Conservation (phyloP, 1,140 invertebrate species). For the Achroia grisella region DNA sequence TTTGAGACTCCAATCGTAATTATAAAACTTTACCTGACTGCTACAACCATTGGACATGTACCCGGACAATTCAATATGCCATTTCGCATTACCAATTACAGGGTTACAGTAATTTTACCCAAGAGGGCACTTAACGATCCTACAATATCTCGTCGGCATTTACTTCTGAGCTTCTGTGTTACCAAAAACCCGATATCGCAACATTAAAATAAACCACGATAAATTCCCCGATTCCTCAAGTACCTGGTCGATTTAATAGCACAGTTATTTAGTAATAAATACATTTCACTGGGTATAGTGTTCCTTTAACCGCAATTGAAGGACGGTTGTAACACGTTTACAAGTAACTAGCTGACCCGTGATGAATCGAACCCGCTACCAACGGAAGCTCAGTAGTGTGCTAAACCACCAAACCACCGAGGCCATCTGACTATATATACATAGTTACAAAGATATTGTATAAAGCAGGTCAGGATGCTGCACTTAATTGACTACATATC, state of each 20-base stretch:
- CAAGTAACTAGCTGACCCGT: not conserved
- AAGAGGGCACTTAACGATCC: not conserved
- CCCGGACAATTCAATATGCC: not conserved
- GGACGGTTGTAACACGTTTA: no score
- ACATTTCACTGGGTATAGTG: not conserved
- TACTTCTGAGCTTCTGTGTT: not conserved
- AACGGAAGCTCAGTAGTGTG: no score
- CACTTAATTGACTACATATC: no score
- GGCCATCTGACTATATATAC: no score
- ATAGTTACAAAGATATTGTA: no score
- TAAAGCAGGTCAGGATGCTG: no score
- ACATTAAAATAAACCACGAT: not conserved
- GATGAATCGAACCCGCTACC: no score
- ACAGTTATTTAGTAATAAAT: not conserved
- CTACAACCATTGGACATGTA: not conserved
- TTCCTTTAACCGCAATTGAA: not conserved
- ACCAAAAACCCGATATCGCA: not conserved
- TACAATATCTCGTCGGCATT: not conserved
- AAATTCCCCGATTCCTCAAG: not conserved
- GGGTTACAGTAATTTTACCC: not conserved
- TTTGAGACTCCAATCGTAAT: no score
- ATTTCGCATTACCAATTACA: constrained; percentile 1
- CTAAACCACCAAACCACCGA: no score
- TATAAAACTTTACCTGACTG: not conserved
- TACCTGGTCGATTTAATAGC: not conserved